phyloP scores from a whole-genome alignment of 2,888 invertebrate genomes.

The Melangyna quadrimaculata region DNA sequence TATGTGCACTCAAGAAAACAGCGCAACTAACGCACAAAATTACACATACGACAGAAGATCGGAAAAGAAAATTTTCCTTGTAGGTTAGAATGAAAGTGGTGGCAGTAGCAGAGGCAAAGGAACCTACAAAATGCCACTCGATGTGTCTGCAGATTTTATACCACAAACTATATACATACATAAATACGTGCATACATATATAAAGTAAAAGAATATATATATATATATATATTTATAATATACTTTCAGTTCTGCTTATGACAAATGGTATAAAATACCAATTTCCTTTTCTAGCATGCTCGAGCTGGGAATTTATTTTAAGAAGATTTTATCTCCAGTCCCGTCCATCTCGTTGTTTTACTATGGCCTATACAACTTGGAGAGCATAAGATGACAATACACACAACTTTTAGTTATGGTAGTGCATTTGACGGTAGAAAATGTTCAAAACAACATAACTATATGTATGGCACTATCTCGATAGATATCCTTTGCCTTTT shows the following conservation, averaged over 20 bases:
- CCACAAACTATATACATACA: background rate
- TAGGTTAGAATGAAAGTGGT: background rate
- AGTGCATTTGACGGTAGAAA: conserved; percentile 62
- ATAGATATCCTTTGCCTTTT: conserved; percentile 30
- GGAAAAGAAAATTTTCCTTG: conserved; percentile 23
- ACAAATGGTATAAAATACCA: conserved; percentile 69
- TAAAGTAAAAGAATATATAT: background rate
- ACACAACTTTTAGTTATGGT: conserved; percentile 22
- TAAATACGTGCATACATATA: background rate
- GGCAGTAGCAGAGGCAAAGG: conserved; percentile 8
- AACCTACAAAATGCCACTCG: conserved; percentile 34
- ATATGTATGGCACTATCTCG: conserved; percentile 31
- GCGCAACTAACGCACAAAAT: conserved; percentile 66
- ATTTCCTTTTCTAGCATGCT: conserved; percentile 69
- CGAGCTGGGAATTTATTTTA: conserved; percentile 62
- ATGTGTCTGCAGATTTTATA: conserved; percentile 42
- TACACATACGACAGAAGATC: conserved; percentile 38
- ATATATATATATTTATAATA: background rate
- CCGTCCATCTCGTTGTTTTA: conserved; percentile 37
- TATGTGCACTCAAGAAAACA: conserved; percentile 67
- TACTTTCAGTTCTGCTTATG: conserved; percentile 62
- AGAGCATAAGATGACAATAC: conserved; percentile 7
- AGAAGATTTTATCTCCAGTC: conserved; percentile 44
- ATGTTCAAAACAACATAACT: conserved; percentile 27
- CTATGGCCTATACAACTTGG: conserved; percentile 3